Conservation (phyloP, 2,797 vertebrate genomes). For the Cossypha polioptera region DNA sequence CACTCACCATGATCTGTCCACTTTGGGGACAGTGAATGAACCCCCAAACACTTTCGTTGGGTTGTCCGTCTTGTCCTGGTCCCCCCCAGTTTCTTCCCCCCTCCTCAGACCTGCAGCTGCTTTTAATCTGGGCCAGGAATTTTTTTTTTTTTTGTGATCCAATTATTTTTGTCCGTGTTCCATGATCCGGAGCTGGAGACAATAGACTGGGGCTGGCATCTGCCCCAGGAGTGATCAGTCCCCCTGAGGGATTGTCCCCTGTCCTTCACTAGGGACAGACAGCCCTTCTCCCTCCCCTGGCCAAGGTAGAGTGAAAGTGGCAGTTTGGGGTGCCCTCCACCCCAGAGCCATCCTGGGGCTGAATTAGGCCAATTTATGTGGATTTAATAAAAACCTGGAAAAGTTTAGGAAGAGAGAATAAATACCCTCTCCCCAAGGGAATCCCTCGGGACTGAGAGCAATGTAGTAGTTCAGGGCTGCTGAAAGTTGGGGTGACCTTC, state of each 20-base stretch:
- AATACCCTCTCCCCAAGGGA: not conserved
- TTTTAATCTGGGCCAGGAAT: not conserved
- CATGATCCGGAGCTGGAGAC: not conserved
- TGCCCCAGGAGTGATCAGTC: not conserved
- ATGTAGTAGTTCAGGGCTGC: rapidly evolving
- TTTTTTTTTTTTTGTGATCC: not conserved
- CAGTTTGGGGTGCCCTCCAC: not conserved
- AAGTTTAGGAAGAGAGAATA: not conserved
- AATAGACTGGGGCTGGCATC: not conserved
- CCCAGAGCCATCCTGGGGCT: not conserved
- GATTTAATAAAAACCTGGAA: not conserved
- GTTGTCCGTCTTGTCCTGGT: not conserved
- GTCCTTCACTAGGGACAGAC: not conserved
- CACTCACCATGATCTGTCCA: no score
- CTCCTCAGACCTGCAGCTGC: not conserved
- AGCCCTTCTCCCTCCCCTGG: not conserved
- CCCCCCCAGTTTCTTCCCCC: not conserved
- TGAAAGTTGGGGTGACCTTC: not conserved
- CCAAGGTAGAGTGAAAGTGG: not conserved
- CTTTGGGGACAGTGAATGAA: not conserved
- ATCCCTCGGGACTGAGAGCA: rapidly evolving
- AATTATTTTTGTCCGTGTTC: not conserved
- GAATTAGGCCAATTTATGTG: not conserved
- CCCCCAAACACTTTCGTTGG: not conserved
- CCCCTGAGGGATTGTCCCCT: not conserved